These are phyloP conservation scores for Antedon mediterranea DNA, from an alignment of 53 echinoderm and acorn worm species.

Conservation along the genomic window DNA sequence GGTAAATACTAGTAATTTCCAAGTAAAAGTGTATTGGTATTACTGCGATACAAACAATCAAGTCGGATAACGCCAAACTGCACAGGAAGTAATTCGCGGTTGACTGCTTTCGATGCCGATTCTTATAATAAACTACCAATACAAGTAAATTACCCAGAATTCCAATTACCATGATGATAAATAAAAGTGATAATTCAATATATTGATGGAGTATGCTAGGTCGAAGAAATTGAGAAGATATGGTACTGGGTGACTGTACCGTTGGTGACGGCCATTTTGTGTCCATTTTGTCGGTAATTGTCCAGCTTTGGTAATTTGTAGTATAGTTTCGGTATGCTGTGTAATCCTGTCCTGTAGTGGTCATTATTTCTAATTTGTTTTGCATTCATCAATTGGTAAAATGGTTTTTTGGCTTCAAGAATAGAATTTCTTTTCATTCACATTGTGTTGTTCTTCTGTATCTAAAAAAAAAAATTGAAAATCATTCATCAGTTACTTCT, in stretches of 20 bases:
- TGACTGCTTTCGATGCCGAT: slow-evolving; percentile 55
- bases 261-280: neutral
- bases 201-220: neutral
- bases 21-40: slow-evolving; percentile 72
- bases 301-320: neutral
- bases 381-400: too few species aligned
- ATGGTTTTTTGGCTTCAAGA: too few species aligned
- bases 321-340: neutral
- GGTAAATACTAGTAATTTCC: slow-evolving; percentile 44
- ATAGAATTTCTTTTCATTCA: too few species aligned
- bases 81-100: slow-evolving; percentile 95
- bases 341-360: neutral
- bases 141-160: slow-evolving; percentile 70
- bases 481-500: too few species aligned
- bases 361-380: neutral
- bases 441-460: too few species aligned
- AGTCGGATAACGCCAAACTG: slow-evolving; percentile 72
- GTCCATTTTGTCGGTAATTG: neutral
- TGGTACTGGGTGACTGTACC: neutral
- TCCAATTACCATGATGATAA: slow-evolving; percentile 59
- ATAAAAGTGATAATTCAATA: slow-evolving; percentile 44
- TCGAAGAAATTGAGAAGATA: neutral
- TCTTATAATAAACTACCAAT: slow-evolving; percentile 50
- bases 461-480: too few species aligned
- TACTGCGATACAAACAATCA: slow-evolving; percentile 58